Conservation (phyloP, 2,797 vertebrate genomes). For the Tenualosa ilisha region DNA sequence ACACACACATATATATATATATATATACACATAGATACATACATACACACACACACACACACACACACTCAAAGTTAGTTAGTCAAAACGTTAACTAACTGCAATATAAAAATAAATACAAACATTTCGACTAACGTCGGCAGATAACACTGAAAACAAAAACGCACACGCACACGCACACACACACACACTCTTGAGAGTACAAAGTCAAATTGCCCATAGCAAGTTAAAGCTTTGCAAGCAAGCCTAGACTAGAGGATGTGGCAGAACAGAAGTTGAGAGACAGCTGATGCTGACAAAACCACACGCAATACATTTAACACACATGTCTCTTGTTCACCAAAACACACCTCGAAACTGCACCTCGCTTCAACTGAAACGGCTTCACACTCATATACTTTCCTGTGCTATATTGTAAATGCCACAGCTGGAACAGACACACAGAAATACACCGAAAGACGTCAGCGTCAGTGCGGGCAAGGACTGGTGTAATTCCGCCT, state of each 20-base stretch:
- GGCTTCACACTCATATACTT: neutral
- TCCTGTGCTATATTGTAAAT: neutral
- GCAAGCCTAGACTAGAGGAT: neutral
- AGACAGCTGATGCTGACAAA: neutral
- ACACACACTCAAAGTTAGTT: too few relatives aligned
- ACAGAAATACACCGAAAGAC: neutral
- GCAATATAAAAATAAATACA: neutral
- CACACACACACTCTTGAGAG: too few relatives aligned
- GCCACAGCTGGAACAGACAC: neutral
- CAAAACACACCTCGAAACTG: neutral
- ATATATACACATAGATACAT: too few relatives aligned
- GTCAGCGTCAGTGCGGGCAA: neutral
- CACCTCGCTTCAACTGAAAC: neutral
- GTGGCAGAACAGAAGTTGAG: neutral
- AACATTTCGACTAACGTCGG: neutral
- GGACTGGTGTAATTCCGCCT: neutral
- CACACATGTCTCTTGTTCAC: neutral
- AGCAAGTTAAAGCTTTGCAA: neutral
- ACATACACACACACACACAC: too few relatives aligned
- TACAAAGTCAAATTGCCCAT: neutral
- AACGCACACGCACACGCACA: neutral
- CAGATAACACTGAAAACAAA: neutral
- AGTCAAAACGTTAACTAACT: neutral
- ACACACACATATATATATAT: too few relatives aligned
- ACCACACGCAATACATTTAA: neutral